Base-by-base conservation (phyloP, 2,888 invertebrate species). In the Homarus gammarus region DNA sequence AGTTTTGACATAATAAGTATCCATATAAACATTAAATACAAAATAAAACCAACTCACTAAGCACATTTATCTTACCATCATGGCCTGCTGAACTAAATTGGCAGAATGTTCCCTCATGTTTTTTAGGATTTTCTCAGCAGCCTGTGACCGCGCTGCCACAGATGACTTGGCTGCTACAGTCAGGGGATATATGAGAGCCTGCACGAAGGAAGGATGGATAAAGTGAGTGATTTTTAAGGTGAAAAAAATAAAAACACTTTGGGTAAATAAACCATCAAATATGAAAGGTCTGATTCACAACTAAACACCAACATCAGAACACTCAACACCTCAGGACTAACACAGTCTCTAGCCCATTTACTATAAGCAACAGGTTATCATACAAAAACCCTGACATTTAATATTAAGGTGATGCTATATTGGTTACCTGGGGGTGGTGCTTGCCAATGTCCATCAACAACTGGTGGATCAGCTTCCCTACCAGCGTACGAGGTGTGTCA, bases 161-260 rank as follows among this genome's bases (percentile, higher is more conserved):
- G 97, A 97, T 12, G 98, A 98, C 93, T 99, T 99, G 0, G 98
- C 97, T 0, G 99, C 99, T 0, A 99, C 99, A 0, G 99, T 99
- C 91, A 99, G 94, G 0, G 99, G 99, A 94, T 99, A 99, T 0
- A 99, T 98, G 73, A 99, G 94, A 0, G 99, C 99, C 95, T 94
- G 93, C 38, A 92, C 91, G 33, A 49, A 56, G 36, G 75, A 61
- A 27, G 72, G 22, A 64, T 83, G n/a, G n/a, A n/a, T n/a, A n/a
- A n/a, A n/a, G n/a, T n/a, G n/a, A n/a, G n/a, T n/a, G n/a, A n/a
- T n/a, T n/a, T n/a, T n/a, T n/a, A n/a, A n/a, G n/a, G n/a, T n/a
- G n/a, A n/a, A n/a, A n/a, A n/a, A n/a, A n/a, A n/a, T n/a, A n/a
- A n/a, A n/a, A n/a, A n/a, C n/a, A n/a, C n/a, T n/a, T n/a, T n/a